Percentiles rank a stretch among this genome's conserved stretches.
Evolutionary conservation across 2,888 invertebrate genomes (phyloP).

Genomic region (Eupsilia transversa): DNA sequence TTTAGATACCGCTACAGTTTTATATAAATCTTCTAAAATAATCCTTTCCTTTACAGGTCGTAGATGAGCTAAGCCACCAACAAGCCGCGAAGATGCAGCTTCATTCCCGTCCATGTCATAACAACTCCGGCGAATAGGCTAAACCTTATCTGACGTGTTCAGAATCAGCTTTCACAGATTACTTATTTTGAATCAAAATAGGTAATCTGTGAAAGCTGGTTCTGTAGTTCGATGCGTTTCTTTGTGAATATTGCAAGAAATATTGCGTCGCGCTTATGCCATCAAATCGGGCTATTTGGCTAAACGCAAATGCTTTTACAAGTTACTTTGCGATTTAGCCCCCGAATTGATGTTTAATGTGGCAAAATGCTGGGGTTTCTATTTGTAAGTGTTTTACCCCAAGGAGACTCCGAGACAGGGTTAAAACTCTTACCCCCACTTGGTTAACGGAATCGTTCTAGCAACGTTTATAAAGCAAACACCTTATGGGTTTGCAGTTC

Average conservation of each 20-base stretch:
- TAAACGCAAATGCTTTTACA: neutral
- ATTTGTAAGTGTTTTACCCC: slow-evolving; percentile 7
- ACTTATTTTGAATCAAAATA: slow-evolving; percentile 16
- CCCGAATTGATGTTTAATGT: slow-evolving; percentile 11
- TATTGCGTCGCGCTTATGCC: neutral
- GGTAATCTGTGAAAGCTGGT: slow-evolving; percentile 49
- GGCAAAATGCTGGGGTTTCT: neutral
- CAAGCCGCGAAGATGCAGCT: neutral
- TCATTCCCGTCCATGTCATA: neutral
- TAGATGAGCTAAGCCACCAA: neutral
- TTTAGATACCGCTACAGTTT: too few relatives aligned
- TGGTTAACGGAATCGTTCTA: slow-evolving; percentile 7
- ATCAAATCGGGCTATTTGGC: slow-evolving; percentile 19
- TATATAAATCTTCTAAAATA: slow-evolving; percentile 5
- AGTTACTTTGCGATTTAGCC: slow-evolving; percentile 8
- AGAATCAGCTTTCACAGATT: slow-evolving; percentile 45
- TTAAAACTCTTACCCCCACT: neutral
- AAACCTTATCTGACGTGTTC: neutral
- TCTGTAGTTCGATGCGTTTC: neutral
- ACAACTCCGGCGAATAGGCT: neutral
- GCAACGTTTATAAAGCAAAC: slow-evolving; percentile 21
- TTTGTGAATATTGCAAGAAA: too few relatives aligned
- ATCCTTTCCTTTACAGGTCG: neutral
- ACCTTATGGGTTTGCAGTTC: slow-evolving; percentile 18
- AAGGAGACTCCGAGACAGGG: too few relatives aligned